Conservation (phyloP, 2,888 invertebrate species). For the Apoderus coryli region DNA sequence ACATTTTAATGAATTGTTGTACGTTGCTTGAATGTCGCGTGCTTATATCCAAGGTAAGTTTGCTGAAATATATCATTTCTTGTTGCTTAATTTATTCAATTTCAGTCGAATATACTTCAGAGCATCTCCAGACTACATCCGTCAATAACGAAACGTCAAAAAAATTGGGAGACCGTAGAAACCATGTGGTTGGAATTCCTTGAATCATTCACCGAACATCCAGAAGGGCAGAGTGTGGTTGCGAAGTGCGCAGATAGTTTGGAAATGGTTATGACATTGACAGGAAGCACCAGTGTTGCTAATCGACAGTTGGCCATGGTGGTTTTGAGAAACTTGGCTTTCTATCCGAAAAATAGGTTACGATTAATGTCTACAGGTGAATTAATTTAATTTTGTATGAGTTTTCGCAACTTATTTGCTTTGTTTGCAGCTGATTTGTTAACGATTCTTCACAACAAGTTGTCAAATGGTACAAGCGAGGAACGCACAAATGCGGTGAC, state of each 20-base stretch:
- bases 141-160: conserved; percentile 35
- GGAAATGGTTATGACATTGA: conserved; percentile 28
- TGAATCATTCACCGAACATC: conserved; percentile 35
- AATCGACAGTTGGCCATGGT: conserved; percentile 32
- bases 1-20: conserved; percentile 37
- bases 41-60: conserved; percentile 43
- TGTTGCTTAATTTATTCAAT: conserved; percentile 7
- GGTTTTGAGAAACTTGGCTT: conserved; percentile 40
- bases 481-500: conserved; percentile 36
- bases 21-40: conserved; percentile 45
- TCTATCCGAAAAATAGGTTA: conserved; percentile 38
- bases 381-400: conserved; percentile 8
- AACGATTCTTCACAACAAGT: conserved; percentile 32
- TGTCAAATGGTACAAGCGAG: conserved; percentile 30
- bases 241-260: conserved; percentile 33
- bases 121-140: conserved; percentile 37
- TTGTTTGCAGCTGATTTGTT: conserved; percentile 36
- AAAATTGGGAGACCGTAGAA: conserved; percentile 39
- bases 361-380: conserved; percentile 38
- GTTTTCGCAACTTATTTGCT: conserved; percentile 1
- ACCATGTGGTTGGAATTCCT: conserved; percentile 38
- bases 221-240: conserved; percentile 39
- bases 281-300: conserved; percentile 20
- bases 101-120: conserved; percentile 36
- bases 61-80: neutral